Base-by-base conservation (phyloP, 1,140 invertebrate species). In the Sarcophaga bullata region DNA sequence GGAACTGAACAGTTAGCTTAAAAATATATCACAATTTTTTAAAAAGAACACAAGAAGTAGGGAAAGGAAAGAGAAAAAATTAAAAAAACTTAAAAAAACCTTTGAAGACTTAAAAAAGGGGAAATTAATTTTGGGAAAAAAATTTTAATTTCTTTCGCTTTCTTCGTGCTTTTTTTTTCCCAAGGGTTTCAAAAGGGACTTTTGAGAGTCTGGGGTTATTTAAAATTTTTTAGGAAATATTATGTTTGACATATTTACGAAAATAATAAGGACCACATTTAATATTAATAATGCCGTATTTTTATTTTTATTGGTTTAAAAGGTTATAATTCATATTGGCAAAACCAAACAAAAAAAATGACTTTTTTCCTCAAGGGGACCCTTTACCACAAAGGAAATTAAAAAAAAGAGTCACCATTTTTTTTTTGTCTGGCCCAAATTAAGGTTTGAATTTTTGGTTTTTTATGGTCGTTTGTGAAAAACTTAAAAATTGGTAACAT, bases 251-350 rank as follows among this genome's bases (percentile, higher is more conserved):
- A 78, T 50, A 50, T n/a, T n/a, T 78, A 52, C n/a, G 48, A 78
- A 78, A 78, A 78, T 78, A 78, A 78, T 78, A 78, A 78, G 75
- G n/a, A 52, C n/a, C 75, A 78, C 48, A 50, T 78, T 78, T 78
- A 78, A 78, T 78, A n/a, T n/a, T n/a, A n/a, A n/a, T n/a, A 52
- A 52, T 52, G 13, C 50, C 8, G 50, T 52, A 52, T 52, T 52
- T 50, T 50, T 52, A 52, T 52, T n/a, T n/a, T n/a, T n/a, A n/a
- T n/a, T n/a, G n/a, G 9, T 1, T 52, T 3, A 52, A 52, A 10
- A 6, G 8, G n/a, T n/a, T 52, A 37, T 37, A 37, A 37, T 37
- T 37, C 25, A 37, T 37, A 37, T 37, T 37, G n/a, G 25, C 25
- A 37, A 37, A 37, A 37, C 1, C 25, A 37, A 37, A n/a, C n/a